Base-by-base conservation (phyloP, 2,888 invertebrate species). In the Pammene aurita region DNA sequence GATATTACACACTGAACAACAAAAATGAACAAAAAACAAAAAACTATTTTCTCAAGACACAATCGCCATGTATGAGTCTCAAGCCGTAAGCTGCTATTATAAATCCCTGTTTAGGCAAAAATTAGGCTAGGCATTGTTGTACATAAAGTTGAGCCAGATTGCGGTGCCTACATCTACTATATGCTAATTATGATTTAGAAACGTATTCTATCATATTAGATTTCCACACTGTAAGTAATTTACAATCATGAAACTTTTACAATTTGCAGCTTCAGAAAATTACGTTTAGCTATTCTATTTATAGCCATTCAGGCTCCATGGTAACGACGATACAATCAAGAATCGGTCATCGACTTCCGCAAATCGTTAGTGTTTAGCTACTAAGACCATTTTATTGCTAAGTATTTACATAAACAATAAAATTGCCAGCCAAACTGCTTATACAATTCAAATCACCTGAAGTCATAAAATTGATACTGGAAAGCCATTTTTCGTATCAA, bases 271-370 rank as follows among this genome's bases (percentile, higher is more conserved):
- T 50, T 13, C 26, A 50, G 11, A 50, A 50, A 61, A 48, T 50
- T 38, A 1, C 61, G 18, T 34, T 46, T 35, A 34, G 16, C 14
- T 14, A 50, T 62, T 52, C 50, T 62, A 58, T 44, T 44, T 14
- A 62, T 41, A 62, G 13, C 18, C 38, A 62, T 38, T 18, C 7
- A 0, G 18, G 35, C 41, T 52, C 50, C 62, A 62, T 62, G 41
- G 62, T n/a, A 62, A 62, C 62, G 41, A 9, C 41, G 52, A 62
- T 62, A 62, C 62, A 62, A 62, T 62, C 62, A 62, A 52, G 62
- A 52, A 52, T 62, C 62, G 62, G 50, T 41, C 52, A 62, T 41
- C 62, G 62, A 62, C 52, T 62, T 62, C 52, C 62, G 62, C 62
- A 52, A 52, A 62, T 62, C n/a, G 62, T 48, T 48, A 61, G n/a